phyloP scores from a whole-genome alignment of 1,140 invertebrate species.

The Eulimnadia texana region DNA sequence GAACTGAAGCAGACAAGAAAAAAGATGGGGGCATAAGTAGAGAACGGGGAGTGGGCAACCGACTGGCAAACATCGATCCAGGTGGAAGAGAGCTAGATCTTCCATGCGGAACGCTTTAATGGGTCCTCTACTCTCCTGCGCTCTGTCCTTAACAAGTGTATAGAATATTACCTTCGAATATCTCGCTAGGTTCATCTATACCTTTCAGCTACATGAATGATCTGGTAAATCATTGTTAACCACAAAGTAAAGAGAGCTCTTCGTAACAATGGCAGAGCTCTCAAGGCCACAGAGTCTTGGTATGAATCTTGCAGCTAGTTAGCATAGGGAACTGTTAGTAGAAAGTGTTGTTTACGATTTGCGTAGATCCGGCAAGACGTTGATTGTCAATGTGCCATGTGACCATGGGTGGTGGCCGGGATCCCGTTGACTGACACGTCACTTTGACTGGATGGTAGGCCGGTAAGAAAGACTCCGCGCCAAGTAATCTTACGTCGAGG shows the following conservation, averaged over 20 bases:
- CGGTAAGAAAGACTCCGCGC: constrained; percentile 14
- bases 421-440: constrained; percentile 20
- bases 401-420: constrained; percentile 21
- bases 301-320: too few relatives aligned
- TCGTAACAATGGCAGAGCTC: too few relatives aligned
- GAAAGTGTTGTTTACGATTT: too few relatives aligned
- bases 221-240: background rate
- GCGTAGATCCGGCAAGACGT: constrained; percentile 6
- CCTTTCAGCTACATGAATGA: too few relatives aligned
- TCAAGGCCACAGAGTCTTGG: too few relatives aligned
- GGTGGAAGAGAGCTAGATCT: background rate
- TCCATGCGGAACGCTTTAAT: background rate
- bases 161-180: too few relatives aligned
- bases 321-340: background rate
- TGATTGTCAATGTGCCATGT: constrained; percentile 21
- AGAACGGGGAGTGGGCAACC: background rate
- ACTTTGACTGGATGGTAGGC: constrained; percentile 20
- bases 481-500: constrained; percentile 20
- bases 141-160: too few relatives aligned
- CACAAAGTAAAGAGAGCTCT: background rate
- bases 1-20: too few relatives aligned
- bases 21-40: too few relatives aligned
- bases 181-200: too few relatives aligned
- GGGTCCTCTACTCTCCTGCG: too few relatives aligned
- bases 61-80: background rate